A percentile compares a stretch with the other conserved stretches of the same genome.
Evolutionary conservation across 1,140 invertebrate species (phyloP).

Genomic region (Dreissena rostriformis): DNA sequence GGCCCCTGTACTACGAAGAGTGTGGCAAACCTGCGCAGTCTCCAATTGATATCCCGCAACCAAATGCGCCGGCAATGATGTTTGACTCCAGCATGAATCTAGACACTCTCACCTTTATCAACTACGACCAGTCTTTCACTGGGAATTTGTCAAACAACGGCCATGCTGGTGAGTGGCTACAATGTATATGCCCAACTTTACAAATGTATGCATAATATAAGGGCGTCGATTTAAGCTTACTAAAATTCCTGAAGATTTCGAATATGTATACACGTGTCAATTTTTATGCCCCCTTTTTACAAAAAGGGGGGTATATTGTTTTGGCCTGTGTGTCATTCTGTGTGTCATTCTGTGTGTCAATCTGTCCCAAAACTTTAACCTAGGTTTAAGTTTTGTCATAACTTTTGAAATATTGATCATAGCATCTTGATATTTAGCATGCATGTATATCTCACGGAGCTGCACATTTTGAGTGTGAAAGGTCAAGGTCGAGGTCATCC

Average conservation of each 20-base stretch:
- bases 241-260: background rate
- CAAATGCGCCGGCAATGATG: background rate
- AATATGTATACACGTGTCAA: background rate
- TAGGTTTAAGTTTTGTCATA: too few relatives aligned
- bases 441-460: too few relatives aligned
- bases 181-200: background rate
- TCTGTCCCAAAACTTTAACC: too few relatives aligned
- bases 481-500: too few relatives aligned
- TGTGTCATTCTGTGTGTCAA: too few relatives aligned
- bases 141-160: constrained; percentile 52
- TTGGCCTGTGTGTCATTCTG: too few relatives aligned
- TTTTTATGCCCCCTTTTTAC: too few relatives aligned
- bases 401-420: too few relatives aligned
- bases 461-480: too few relatives aligned
- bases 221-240: too few relatives aligned
- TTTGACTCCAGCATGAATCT: constrained; percentile 20
- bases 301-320: too few relatives aligned
- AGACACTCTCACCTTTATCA: constrained; percentile 34
- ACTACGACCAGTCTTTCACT: constrained; percentile 31
- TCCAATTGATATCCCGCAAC: constrained; percentile 45
- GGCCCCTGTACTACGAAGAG: constrained; percentile 32
- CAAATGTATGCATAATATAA: background rate
- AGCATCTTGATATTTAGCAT: too few relatives aligned
- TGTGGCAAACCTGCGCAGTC: constrained; percentile 39
- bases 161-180: constrained; percentile 40